Conservation (phyloP, 2,113 vertebrate species). For the Rhinoderma darwinii region DNA sequence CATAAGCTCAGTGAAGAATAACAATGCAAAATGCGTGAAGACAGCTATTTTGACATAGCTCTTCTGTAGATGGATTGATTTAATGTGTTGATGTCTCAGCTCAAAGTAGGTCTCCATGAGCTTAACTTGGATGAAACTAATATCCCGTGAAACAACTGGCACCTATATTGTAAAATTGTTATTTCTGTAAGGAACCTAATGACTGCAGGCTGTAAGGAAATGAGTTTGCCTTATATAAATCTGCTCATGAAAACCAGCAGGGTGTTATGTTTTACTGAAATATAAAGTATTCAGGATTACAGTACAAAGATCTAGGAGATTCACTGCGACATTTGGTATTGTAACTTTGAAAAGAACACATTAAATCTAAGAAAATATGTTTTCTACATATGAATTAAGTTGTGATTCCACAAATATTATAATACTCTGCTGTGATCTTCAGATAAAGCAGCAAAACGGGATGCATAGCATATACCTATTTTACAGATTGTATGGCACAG, state of each 20-base stretch:
- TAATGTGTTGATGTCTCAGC: conserved; percentile 19
- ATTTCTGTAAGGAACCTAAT: conserved; percentile 56
- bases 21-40: conserved; percentile 36
- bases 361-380: not conserved
- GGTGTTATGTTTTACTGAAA: conserved; percentile 26
- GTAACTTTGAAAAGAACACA: not conserved
- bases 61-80: conserved; percentile 49
- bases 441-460: not conserved
- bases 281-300: conserved; percentile 17
- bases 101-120: not conserved
- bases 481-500: too few species aligned
- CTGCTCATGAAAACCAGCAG: not conserved
- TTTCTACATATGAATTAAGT: not conserved
- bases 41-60: conserved; percentile 52
- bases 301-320: not conserved
- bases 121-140: conserved; percentile 53
- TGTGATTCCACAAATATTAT: not conserved
- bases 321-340: conserved; percentile 11
- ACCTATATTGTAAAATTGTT: not conserved
- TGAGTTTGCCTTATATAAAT: conserved; percentile 23
- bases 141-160: conserved; percentile 3
- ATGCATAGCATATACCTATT: not conserved
- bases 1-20: conserved; percentile 59
- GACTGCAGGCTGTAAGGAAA: conserved; percentile 27
- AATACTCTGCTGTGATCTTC: not conserved